Evolutionary conservation across 1,140 invertebrate genomes (phyloP), one percentile per base, ranked within the genome.

Genomic region (Radopholus similis): DNA sequence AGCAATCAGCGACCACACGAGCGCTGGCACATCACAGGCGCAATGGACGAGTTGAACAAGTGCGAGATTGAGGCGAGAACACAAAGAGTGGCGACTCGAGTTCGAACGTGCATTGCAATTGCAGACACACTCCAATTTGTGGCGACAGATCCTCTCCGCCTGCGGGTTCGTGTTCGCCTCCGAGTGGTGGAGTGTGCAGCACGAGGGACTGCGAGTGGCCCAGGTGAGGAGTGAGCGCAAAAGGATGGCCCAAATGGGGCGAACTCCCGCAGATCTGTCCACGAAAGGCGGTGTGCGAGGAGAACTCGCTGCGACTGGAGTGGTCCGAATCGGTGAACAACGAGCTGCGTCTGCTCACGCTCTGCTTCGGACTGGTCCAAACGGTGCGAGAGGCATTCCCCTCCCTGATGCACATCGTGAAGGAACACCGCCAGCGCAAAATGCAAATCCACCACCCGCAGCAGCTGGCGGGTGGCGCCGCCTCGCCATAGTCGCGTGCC

Each of bases 381-480:
- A 77, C 64, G 34, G 66, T 77, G 32, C 68, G 74, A 11, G 77
- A 77, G 56, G 75, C 77, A 8, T 77, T 80, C 49, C 75, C 75
- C 8, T 42, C 55, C 13, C 72, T 77, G 32, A 60, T 75, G 35
- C 73, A 75, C 30, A 65, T 75, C 38, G 42, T 76, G 44, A 65
- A 70, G 54, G 70, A 62, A n/a, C 40, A 42, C 8, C 42, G 58
- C n/a, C 58, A 62, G 21, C 40, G 58, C 32, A 62, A 62, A 62
- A 62, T 62, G 58, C 35, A 62, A 35, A 62, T 62, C n/a, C 58
- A 62, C 34, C 58, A 49, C 18, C 18, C 38, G 21, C 47, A 5
- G 4, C 44, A 47, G n/a, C 6, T 28, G 30, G 47, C 21, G n/a
- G 18, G 47, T 51, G 47, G 23, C 21, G n/a, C 30, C 47, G 1